Percentiles rank a stretch among this genome's conserved stretches.
Evolutionary conservation across 2,888 invertebrate genomes (phyloP).

Genomic region (Eristalis pertinax): DNA sequence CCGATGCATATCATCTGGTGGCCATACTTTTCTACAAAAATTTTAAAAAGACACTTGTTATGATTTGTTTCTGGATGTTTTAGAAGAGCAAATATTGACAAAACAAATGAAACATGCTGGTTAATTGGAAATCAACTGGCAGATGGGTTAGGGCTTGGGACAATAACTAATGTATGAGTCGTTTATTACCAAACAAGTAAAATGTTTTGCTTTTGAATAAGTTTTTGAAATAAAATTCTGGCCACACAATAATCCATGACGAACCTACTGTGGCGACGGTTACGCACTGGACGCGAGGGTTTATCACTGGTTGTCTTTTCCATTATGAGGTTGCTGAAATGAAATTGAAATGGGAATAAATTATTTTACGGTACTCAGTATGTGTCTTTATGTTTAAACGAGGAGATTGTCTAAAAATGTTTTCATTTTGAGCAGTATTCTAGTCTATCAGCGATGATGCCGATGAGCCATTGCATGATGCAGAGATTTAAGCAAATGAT

Average conservation of each 20-base stretch:
- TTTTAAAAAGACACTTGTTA: neutral
- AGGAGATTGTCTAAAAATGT: too few relatives aligned
- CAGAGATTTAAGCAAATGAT: too few relatives aligned
- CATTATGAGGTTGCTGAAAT: slow-evolving; percentile 53
- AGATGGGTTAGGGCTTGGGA: slow-evolving; percentile 12
- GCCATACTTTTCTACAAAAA: slow-evolving; percentile 79
- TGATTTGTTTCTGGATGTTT: neutral
- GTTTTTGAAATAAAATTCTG: slow-evolving; percentile 59
- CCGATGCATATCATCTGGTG: slow-evolving; percentile 82
- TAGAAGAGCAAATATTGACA: neutral
- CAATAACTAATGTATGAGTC: slow-evolving; percentile 53
- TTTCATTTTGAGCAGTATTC: too few relatives aligned
- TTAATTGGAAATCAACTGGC: slow-evolving; percentile 1
- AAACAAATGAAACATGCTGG: slow-evolving; percentile 25
- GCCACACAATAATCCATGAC: slow-evolving; percentile 75
- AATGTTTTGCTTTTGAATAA: slow-evolving; percentile 59
- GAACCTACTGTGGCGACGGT: slow-evolving; percentile 88
- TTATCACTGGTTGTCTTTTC: slow-evolving; percentile 53
- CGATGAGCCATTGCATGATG: too few relatives aligned
- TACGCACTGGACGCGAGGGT: slow-evolving; percentile 84
- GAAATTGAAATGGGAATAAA: neutral
- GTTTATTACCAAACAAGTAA: slow-evolving; percentile 69
- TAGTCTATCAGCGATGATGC: too few relatives aligned
- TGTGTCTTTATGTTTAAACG: too few relatives aligned
- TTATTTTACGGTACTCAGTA: neutral